Conservation (phyloP, 92 coral and sea anemone genomes). For the Porites rus region DNA sequence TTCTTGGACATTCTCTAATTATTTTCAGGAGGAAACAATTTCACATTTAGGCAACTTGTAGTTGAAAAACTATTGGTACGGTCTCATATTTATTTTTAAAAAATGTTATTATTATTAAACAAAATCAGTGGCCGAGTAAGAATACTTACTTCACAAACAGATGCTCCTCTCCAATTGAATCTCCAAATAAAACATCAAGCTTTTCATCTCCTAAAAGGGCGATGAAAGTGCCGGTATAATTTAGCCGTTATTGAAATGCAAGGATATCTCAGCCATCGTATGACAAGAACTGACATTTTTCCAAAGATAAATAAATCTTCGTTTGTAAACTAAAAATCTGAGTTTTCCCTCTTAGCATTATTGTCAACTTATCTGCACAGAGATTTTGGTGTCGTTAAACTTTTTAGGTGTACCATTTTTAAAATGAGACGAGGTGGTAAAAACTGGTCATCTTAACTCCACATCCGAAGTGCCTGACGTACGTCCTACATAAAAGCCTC, state of each 20-base stretch:
- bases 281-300: neutral
- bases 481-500: too few species aligned
- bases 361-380: neutral
- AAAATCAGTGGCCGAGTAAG: neutral
- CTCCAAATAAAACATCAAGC: slow-evolving; percentile 81
- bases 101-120: too few species aligned
- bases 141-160: slow-evolving; percentile 72
- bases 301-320: neutral
- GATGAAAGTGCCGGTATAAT: neutral
- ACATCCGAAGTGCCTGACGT: too few species aligned
- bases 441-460: too few species aligned
- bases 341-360: too few species aligned
- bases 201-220: slow-evolving; percentile 68
- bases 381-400: neutral
- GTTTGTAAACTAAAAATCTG: neutral
- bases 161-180: slow-evolving; percentile 72
- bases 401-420: too few species aligned
- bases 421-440: too few species aligned
- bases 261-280: neutral
- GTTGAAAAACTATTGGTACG: too few species aligned
- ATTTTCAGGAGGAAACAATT: too few species aligned
- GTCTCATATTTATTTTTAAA: too few species aligned
- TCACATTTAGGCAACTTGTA: too few species aligned
- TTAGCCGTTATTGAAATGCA: neutral
- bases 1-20: too few species aligned